These are phyloP conservation scores for Diorhabda elongata DNA, from an alignment of 1,140 invertebrate genomes.

Conservation along the genomic window DNA sequence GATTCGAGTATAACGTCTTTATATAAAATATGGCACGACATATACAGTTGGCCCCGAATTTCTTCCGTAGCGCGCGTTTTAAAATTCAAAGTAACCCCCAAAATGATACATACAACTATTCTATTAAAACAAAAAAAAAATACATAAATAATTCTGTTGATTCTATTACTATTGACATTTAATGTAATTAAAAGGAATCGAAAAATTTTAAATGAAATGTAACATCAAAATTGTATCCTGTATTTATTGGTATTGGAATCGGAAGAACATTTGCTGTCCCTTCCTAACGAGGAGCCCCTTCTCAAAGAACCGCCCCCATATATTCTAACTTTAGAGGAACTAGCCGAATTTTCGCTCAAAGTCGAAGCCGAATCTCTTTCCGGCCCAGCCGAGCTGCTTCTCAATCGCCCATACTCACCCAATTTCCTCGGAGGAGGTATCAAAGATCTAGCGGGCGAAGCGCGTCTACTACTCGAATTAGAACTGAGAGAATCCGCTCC, in stretches of 20 bases:
- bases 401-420: conserved; percentile 56
- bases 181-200: no score
- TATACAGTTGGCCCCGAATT: no score
- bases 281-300: conserved; percentile 55
- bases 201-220: no score
- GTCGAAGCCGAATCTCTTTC: conserved; percentile 54
- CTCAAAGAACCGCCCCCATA: conserved; percentile 48
- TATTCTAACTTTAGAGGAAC: conserved; percentile 55
- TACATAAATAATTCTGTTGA: no score
- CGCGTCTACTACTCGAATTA: conserved; percentile 44
- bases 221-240: conserved; percentile 60
- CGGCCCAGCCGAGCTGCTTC: conserved; percentile 47
- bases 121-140: no score
- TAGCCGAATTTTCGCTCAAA: conserved; percentile 54
- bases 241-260: conserved; percentile 56
- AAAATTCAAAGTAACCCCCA: no score
- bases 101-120: no score
- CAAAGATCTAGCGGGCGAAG: conserved; percentile 57
- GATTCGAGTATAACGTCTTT: no score
- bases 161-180: no score
- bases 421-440: conserved; percentile 56
- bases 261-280: conserved; percentile 51
- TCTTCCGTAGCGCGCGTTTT: no score
- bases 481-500: conserved; percentile 44
- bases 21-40: no score